Percentiles rank a stretch among this genome's conserved stretches.
phyloP scores from a whole-genome alignment of 2,797 vertebrate genomes.

The Sebastes variabilis region DNA sequence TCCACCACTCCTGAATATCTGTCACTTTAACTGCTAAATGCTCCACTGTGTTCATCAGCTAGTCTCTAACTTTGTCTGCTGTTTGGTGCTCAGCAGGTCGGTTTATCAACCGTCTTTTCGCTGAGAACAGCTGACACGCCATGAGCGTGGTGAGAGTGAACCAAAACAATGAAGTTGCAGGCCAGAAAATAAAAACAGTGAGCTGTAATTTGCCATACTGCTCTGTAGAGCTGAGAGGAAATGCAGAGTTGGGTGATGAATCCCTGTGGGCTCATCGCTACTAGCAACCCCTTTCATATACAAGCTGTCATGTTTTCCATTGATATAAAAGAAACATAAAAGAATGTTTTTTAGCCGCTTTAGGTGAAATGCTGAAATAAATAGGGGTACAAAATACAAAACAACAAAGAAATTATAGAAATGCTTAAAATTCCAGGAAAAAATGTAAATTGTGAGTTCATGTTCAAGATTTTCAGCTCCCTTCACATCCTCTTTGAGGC shows the following conservation, averaged over 20 bases:
- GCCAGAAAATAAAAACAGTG: too few species aligned
- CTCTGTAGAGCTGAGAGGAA: background rate
- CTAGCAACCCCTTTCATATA: background rate
- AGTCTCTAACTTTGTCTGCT: background rate
- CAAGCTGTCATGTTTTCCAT: background rate
- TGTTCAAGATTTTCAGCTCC: background rate
- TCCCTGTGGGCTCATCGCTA: background rate
- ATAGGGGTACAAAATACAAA: background rate
- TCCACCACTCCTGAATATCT: background rate
- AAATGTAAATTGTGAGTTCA: background rate
- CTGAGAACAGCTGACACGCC: background rate
- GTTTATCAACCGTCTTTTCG: background rate
- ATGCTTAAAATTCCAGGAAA: background rate
- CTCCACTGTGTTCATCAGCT: too few species aligned
- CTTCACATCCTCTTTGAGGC: background rate
- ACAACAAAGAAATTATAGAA: background rate
- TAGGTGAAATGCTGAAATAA: background rate
- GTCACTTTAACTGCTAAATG: too few species aligned
- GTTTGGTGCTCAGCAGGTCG: background rate
- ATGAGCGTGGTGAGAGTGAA: background rate
- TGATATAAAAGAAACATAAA: background rate
- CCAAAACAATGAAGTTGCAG: too few species aligned
- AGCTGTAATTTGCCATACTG: too few species aligned
- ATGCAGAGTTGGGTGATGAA: background rate
- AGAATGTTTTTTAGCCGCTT: background rate